Percentiles rank a stretch among this genome's conserved stretches.
phyloP scores from a whole-genome alignment of 37 sponge, comb jelly and placozoan genomes.

The Amphimedon queenslandica region DNA sequence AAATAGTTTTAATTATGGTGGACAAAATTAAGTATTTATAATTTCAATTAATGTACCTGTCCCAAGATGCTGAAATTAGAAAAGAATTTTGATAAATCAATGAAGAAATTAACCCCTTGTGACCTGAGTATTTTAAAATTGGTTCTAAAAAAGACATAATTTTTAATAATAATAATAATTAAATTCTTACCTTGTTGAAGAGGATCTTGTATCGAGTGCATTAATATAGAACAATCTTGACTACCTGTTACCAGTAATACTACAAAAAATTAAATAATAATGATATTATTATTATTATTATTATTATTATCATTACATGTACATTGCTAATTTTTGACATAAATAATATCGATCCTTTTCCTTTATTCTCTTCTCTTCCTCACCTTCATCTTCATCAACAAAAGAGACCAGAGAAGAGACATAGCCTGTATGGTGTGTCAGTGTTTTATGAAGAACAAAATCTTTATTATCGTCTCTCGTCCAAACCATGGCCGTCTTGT shows the following conservation, averaged over 20 bases:
- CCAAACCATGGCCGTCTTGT: conserved; percentile 61
- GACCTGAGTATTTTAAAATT: conserved; percentile 39
- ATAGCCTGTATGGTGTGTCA: conserved; percentile 50
- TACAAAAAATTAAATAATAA: background rate
- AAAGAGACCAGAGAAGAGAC: conserved; percentile 58
- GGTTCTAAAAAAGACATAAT: conserved; percentile 31
- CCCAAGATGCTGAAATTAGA: conserved; percentile 69
- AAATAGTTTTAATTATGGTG: too few relatives aligned
- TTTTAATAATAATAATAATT: too few relatives aligned
- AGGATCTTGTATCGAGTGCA: conserved; percentile 45
- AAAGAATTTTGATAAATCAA: conserved; percentile 26
- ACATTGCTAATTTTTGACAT: too few relatives aligned
- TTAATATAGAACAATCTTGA: conserved; percentile 50
- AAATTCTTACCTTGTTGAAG: conserved; percentile 34
- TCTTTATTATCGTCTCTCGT: conserved; percentile 14
- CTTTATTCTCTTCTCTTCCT: conserved; percentile 10
- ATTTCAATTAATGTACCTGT: conserved; percentile 71
- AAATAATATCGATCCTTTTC: too few relatives aligned
- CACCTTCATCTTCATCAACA: conserved; percentile 19
- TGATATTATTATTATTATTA: background rate
- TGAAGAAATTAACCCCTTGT: conserved; percentile 42
- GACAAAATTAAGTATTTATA: too few relatives aligned
- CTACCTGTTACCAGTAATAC: conserved; percentile 63
- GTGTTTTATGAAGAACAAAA: conserved; percentile 24
- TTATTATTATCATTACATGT: background rate